A percentile compares a stretch with the other conserved stretches of the same genome.
Conservation (phyloP, 2,888 invertebrate genomes). For the Hecatera dysodea region DNA sequence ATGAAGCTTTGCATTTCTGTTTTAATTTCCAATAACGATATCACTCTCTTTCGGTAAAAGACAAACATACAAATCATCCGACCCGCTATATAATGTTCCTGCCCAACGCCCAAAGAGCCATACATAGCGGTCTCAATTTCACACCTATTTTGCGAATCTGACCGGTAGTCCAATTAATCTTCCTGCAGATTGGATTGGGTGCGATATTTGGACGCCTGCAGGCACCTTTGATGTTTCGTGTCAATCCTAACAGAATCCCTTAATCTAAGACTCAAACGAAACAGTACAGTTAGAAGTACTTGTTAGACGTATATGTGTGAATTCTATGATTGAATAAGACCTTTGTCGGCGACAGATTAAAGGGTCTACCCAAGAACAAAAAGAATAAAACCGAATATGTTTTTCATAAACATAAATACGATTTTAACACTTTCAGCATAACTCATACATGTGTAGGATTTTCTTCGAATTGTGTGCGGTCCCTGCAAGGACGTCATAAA, state of each 20-base stretch:
- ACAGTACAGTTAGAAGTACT: conserved; percentile 7
- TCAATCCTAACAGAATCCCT: conserved; percentile 20
- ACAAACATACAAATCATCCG: conserved; percentile 10
- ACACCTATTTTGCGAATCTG: conserved; percentile 58
- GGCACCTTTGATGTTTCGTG: conserved; percentile 43
- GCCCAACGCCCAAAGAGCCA: conserved; percentile 3
- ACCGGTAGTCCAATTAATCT: conserved; percentile 51
- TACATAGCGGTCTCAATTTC: conserved; percentile 47
- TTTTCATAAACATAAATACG: background rate
- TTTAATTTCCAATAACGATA: conserved; percentile 7
- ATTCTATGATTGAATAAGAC: background rate
- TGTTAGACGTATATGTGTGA: background rate
- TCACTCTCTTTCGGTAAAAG: background rate
- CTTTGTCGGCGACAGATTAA: background rate
- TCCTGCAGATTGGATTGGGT: conserved; percentile 57
- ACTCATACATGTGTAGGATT: too few relatives aligned
- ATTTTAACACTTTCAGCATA: background rate
- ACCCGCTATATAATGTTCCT: conserved; percentile 5
- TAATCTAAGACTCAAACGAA: conserved; percentile 40
- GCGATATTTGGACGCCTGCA: conserved; percentile 53
- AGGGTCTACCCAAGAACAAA: background rate
- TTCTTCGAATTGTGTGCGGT: background rate
- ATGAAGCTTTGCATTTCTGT: conserved; percentile 3
- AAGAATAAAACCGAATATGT: background rate
- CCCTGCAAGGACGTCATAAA: too few relatives aligned